These are phyloP conservation scores for Lepus americanus DNA, from an alignment of 2,113 vertebrate species.

Conservation along the genomic window DNA sequence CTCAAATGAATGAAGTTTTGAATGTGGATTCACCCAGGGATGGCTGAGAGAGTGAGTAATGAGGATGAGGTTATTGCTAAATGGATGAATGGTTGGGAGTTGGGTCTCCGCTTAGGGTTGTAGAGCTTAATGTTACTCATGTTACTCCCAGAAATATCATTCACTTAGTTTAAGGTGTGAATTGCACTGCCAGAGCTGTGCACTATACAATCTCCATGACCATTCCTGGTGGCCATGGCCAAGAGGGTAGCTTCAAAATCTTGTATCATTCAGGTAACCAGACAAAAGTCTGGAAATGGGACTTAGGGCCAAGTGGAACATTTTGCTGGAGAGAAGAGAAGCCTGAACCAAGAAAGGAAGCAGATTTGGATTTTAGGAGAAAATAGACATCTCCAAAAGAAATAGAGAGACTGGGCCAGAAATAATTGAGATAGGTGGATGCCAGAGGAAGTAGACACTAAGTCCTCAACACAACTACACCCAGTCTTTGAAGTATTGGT, in stretches of 20 bases:
- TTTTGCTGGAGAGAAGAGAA: not conserved
- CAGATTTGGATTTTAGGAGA: not conserved
- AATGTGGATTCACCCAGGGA: not conserved
- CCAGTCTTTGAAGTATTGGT: not conserved
- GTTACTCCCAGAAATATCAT: not conserved
- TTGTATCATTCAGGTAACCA: not conserved
- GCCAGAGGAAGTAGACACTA: too few species aligned
- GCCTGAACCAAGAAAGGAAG: not conserved
- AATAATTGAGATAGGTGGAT: not conserved
- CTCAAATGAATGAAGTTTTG: constrained; percentile 26
- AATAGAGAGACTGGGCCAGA: not conserved
- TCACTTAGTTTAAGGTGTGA: not conserved
- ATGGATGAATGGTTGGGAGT: not conserved
- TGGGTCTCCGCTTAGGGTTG: not conserved
- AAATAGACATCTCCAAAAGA: not conserved
- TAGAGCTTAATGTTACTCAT: not conserved
- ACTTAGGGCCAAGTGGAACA: not conserved
- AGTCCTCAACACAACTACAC: not conserved
- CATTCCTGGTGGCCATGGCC: too few species aligned
- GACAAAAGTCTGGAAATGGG: not conserved
- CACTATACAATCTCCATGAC: not conserved
- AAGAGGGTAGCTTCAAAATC: not conserved
- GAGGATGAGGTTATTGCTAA: not conserved
- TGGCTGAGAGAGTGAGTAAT: not conserved
- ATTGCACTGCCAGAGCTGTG: not conserved